A percentile compares a stretch with the other conserved stretches of the same genome.
phyloP scores from a whole-genome alignment of 2,113 vertebrate genomes.

The Leptocoma aspasia region DNA sequence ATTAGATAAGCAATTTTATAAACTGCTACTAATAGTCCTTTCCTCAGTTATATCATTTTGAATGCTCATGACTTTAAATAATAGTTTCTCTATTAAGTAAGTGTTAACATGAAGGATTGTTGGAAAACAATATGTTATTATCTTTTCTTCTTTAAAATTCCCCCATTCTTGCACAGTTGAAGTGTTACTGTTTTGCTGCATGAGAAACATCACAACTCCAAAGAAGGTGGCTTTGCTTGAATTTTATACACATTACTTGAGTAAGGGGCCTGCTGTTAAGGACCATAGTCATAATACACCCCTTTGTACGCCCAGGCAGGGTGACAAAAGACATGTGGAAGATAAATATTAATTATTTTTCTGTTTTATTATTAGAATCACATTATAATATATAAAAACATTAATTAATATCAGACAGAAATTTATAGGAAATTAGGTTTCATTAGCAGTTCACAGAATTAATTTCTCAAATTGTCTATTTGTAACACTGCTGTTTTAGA shows the following conservation, averaged over 20 bases:
- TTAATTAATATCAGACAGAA: not conserved
- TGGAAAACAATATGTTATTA: not conserved
- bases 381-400: not conserved
- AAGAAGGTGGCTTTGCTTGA: not conserved
- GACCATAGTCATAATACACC: accelerated
- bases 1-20: not conserved
- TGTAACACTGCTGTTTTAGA: not conserved
- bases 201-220: not conserved
- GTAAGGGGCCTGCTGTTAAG: not conserved
- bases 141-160: not conserved
- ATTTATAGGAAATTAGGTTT: not conserved
- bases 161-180: not conserved
- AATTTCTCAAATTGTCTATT: not conserved
- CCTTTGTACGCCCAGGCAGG: not conserved
- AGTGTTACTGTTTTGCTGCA: not conserved
- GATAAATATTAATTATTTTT: not conserved
- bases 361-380: not conserved
- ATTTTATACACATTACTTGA: not conserved
- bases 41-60: not conserved
- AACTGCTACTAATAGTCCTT: not conserved
- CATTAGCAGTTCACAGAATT: not conserved
- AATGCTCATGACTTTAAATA: not conserved
- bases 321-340: not conserved
- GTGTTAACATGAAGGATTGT: not conserved
- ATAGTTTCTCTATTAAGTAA: not conserved